Evolutionary conservation across 2,888 invertebrate species (phyloP).

Genomic region (Oithona nana): DNA sequence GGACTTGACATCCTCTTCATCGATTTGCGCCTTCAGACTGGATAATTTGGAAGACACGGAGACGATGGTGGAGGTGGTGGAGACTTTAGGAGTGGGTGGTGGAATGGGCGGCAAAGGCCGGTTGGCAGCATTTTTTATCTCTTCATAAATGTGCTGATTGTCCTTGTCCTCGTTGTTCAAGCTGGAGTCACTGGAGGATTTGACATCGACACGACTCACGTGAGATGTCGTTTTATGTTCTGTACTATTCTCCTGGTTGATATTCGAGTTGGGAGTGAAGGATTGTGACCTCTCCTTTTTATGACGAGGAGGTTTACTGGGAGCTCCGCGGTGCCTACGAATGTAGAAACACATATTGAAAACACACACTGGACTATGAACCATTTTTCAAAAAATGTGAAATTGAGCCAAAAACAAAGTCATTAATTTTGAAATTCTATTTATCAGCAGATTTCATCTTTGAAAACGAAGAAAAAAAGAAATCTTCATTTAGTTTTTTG

Average conservation of each 20-base stretch:
- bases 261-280: background rate
- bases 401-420: no score
- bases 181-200: background rate
- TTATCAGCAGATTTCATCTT: no score
- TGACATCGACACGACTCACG: background rate
- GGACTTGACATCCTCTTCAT: conserved; percentile 24
- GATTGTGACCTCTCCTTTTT: background rate
- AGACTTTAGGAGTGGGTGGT: background rate
- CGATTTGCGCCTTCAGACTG: background rate
- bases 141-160: conserved; percentile 16
- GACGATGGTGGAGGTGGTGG: background rate
- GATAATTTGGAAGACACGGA: background rate
- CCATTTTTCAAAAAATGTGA: no score
- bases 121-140: conserved; percentile 38
- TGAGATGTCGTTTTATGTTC: background rate
- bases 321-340: background rate
- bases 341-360: no score
- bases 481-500: no score
- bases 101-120: conserved; percentile 11
- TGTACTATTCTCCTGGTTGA: background rate
- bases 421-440: no score
- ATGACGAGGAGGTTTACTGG: background rate
- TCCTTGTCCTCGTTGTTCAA: background rate
- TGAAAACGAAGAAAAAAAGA: no score
- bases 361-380: no score